Base-by-base conservation (phyloP, 2,113 vertebrate genomes). In the Danio rerio region DNA sequence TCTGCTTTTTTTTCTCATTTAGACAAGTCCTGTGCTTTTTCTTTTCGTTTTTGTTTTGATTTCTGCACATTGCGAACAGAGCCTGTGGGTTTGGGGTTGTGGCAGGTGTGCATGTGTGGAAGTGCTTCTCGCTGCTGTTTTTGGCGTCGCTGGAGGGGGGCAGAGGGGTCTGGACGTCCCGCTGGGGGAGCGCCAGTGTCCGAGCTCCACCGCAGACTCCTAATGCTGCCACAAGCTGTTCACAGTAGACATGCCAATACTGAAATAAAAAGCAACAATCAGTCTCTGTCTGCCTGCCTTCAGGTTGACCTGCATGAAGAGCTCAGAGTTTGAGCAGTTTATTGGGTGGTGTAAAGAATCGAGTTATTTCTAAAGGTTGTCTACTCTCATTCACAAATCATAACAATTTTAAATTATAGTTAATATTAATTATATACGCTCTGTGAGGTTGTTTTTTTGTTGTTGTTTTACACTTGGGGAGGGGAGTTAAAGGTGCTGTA, bases 221-320 rank as follows among this genome's bases (percentile, higher is more conserved):
- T 94, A 93, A 95, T 93, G 94, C 95, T 95, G 95, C 95, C 94
- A 95, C 94, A 94, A 96, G 95, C 95, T 96, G 94, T 96, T 97
- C 95, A 97, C 95, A 95, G 96, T 96, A 96, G 97, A 96, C 94
- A 97, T 94, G 96, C 96, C 96, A 98, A 98, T 97, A 96, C 95
- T 94, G 81, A 87, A 90, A 83, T 84, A 84, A 89, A 83, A 88
- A 84, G 94, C 88, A 92, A 94, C 93, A 93, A 93, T 92, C 92
- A 90, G 88, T 93, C 94, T 93, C 74, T 74, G 76, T 84, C 75
- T 83, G 62, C 70, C 62, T 49, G 68, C 74, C 92, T 92, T 90
- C 85, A 91, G 82, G 86, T 87, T 90, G 87, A 88, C 89, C 89
- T 90, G 84, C 66, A 91, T 89, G 89, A 89, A 92, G 88, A 69